A percentile compares a stretch with the other conserved stretches of the same genome.
Evolutionary conservation across 2,113 vertebrate species (phyloP).

Genomic region (Crypturellus undulatus): DNA sequence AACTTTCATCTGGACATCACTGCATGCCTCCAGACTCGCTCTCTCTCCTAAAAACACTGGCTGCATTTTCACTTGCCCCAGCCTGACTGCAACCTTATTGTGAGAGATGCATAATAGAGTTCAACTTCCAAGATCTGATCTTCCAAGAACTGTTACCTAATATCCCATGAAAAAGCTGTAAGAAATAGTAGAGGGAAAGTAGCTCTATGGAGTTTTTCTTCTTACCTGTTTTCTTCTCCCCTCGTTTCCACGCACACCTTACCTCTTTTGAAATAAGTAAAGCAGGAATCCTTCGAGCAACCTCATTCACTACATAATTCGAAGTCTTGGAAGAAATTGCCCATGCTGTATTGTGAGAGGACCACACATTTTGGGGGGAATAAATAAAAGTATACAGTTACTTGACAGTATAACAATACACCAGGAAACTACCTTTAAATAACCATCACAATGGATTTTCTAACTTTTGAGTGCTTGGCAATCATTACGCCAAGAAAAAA

Average conservation of each 20-base stretch:
- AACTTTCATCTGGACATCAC: background rate
- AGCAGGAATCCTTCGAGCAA: background rate
- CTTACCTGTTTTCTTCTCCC: background rate
- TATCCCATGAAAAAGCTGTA: background rate
- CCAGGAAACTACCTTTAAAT: background rate
- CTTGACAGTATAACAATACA: background rate
- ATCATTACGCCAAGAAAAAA: background rate
- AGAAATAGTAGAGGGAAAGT: background rate
- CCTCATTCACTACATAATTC: background rate
- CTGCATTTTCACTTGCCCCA: background rate
- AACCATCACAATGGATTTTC: background rate
- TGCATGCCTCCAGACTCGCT: background rate
- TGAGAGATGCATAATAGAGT: background rate
- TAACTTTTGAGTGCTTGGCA: conserved; percentile 19
- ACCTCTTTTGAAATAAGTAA: background rate
- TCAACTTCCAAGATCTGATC: background rate
- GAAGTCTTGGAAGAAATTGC: background rate
- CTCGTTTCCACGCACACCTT: background rate
- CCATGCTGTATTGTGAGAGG: background rate
- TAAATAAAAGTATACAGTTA: background rate
- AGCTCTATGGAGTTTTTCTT: background rate
- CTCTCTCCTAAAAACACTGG: background rate
- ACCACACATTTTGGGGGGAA: accelerated
- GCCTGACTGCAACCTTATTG: background rate
- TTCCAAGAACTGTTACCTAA: background rate